Conservation (phyloP, 2,888 invertebrate species). For the Caenorhabditis imperialis region DNA sequence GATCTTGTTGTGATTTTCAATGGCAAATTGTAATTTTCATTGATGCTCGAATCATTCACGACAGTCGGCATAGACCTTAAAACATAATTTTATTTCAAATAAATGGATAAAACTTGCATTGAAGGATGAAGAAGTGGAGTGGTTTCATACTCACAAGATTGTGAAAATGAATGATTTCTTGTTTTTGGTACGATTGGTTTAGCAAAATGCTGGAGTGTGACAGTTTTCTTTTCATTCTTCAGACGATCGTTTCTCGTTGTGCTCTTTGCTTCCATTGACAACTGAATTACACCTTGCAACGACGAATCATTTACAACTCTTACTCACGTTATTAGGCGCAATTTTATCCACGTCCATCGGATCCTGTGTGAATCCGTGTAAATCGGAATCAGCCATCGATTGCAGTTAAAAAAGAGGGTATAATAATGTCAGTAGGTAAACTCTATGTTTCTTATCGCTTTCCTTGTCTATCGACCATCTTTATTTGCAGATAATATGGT, state of each 20-base stretch:
- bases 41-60: conserved; percentile 48
- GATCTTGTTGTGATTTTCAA: conserved; percentile 11
- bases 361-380: conserved; percentile 40
- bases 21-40: conserved; percentile 41
- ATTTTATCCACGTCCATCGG: conserved; percentile 39
- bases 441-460: too few species aligned
- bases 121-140: conserved; percentile 51
- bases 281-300: too few species aligned
- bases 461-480: too few species aligned
- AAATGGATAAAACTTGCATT: too few species aligned
- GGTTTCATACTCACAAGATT: conserved; percentile 35
- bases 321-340: conserved; percentile 4
- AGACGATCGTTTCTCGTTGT: too few species aligned
- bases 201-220: too few species aligned
- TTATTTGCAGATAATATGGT: too few species aligned
- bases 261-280: too few species aligned
- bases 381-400: conserved; percentile 11
- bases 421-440: too few species aligned
- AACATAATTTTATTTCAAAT: background rate
- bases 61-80: conserved; percentile 60
- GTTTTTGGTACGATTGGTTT: too few species aligned
- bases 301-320: background rate
- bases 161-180: too few species aligned
- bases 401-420: conserved; percentile 5
- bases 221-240: too few species aligned